Conservation (phyloP, 2,888 invertebrate genomes). For the Gastrophysa polygoni region DNA sequence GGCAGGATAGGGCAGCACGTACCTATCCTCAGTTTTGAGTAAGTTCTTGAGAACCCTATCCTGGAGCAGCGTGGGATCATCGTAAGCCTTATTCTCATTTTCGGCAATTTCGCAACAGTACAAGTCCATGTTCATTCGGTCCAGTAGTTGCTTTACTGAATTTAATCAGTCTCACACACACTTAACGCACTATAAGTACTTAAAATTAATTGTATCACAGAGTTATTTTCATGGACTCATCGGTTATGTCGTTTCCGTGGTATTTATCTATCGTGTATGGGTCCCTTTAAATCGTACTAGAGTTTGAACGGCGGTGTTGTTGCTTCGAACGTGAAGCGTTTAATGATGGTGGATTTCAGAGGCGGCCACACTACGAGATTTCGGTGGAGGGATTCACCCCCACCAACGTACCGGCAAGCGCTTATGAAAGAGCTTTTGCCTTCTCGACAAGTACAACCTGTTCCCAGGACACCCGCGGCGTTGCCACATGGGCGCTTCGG, state of each 20-base stretch:
- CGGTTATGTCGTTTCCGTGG: constrained; percentile 18
- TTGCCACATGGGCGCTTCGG: constrained; percentile 17
- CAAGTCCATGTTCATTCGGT: constrained; percentile 50
- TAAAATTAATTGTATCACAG: constrained; percentile 31
- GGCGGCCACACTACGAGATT: constrained; percentile 23
- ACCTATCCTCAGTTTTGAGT: constrained; percentile 84
- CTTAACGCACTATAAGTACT: constrained; percentile 29
- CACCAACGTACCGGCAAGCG: constrained; percentile 14
- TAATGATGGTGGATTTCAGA: constrained; percentile 23
- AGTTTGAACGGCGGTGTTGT: constrained; percentile 19
- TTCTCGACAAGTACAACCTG: constrained; percentile 30
- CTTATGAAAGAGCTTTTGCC: constrained; percentile 31
- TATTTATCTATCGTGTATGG: constrained; percentile 1
- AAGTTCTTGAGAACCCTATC: constrained; percentile 81
- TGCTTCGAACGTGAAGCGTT: constrained; percentile 23
- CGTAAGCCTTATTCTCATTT: constrained; percentile 53
- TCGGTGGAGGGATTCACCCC: constrained; percentile 28
- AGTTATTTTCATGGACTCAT: constrained; percentile 29
- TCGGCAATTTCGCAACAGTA: constrained; percentile 54
- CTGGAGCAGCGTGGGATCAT: constrained; percentile 77
- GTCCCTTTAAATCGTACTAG: not conserved
- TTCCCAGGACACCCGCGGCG: constrained; percentile 27
- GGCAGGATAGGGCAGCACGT: constrained; percentile 70
- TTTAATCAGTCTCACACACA: constrained; percentile 27
- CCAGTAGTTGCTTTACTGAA: not conserved